phyloP scores from a whole-genome alignment of 2,797 vertebrate genomes.

The Taeniopygia guttata region DNA sequence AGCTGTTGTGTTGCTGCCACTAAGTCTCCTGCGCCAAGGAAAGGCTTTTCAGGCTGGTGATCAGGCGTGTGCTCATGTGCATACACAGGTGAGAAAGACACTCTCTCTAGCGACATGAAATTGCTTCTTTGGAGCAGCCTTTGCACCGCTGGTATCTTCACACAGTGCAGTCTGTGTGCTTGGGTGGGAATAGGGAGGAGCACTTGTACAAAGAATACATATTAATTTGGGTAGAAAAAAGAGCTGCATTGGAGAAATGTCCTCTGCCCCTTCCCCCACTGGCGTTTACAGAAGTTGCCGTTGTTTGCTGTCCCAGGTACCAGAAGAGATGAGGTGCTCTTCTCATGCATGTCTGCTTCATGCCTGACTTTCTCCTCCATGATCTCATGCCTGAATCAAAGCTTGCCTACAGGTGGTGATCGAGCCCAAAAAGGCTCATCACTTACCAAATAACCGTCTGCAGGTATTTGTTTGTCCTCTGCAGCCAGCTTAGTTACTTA shows the following conservation, averaged over 20 bases:
- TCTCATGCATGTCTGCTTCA: background rate
- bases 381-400: slow-evolving; percentile 33
- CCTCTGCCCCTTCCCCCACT: background rate
- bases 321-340: background rate
- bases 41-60: background rate
- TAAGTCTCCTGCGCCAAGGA: background rate
- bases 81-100: background rate
- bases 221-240: background rate
- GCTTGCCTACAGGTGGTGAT: slow-evolving; percentile 60
- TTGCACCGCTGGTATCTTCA: background rate
- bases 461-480: slow-evolving; percentile 45
- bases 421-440: slow-evolving; percentile 28
- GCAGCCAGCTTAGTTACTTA: slow-evolving; percentile 45
- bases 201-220: background rate
- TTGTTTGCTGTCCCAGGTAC: slow-evolving; percentile 27
- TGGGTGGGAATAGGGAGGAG: background rate
- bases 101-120: background rate
- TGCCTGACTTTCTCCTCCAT: background rate
- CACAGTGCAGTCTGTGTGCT: background rate
- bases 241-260: background rate
- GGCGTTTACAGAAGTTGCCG: background rate
- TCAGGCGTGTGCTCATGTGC: background rate
- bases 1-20: background rate
- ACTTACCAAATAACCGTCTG: slow-evolving; percentile 26
- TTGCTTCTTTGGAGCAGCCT: background rate